These are phyloP conservation scores for Natator depressus DNA, from an alignment of 2,113 vertebrate genomes.

Conservation along the genomic window DNA sequence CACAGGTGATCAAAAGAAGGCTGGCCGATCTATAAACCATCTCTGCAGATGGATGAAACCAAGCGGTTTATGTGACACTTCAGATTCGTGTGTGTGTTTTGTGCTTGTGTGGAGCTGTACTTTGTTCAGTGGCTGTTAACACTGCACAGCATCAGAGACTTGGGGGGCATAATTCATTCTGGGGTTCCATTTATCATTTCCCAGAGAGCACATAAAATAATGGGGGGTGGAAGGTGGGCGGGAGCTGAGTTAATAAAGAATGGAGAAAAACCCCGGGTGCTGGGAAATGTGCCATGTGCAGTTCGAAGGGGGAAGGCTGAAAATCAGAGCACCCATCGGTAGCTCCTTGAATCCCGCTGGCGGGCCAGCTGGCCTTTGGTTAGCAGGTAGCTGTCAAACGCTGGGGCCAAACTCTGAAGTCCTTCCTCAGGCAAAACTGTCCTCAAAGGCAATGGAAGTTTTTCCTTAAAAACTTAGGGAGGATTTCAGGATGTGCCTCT, in stretches of 20 bases:
- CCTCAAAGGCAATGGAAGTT: neutral
- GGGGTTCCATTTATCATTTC: neutral
- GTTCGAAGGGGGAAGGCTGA: neutral
- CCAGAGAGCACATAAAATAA: neutral
- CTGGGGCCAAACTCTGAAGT: neutral
- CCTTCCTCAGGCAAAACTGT: neutral
- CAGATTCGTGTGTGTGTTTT: neutral
- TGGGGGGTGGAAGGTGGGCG: neutral
- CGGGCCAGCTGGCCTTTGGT: neutral
- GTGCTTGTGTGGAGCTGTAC: neutral
- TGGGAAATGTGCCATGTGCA: neutral
- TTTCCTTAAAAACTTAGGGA: constrained; percentile 32
- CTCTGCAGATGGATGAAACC: rapidly evolving
- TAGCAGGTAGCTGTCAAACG: constrained; percentile 14
- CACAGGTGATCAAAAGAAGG: neutral
- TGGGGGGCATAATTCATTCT: neutral
- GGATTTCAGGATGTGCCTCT: neutral
- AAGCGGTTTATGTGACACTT: neutral
- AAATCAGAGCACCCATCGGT: neutral
- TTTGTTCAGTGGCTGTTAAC: neutral
- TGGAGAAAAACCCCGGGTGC: neutral
- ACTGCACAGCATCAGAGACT: neutral
- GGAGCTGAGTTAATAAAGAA: neutral
- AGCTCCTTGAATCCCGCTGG: neutral
- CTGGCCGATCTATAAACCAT: rapidly evolving